These are phyloP conservation scores for Ctenomys sociabilis DNA, from an alignment of 2,113 vertebrate genomes.

Conservation along the genomic window DNA sequence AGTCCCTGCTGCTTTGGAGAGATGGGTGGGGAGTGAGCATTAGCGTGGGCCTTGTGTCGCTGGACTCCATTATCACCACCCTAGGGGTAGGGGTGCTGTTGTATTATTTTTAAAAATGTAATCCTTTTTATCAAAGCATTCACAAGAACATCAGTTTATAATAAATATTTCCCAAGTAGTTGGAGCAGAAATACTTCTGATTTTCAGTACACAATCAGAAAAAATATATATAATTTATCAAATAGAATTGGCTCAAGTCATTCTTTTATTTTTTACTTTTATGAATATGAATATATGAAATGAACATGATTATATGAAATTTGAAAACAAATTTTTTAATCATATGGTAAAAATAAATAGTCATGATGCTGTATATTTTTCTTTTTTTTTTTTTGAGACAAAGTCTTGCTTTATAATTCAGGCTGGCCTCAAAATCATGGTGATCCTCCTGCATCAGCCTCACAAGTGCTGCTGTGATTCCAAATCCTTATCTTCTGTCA, in stretches of 20 bases:
- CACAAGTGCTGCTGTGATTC: background rate
- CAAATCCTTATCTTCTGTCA: background rate
- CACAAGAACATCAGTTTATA: background rate
- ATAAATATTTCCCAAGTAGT: background rate
- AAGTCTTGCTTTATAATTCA: background rate
- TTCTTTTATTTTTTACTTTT: background rate
- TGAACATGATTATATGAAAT: too few relatives aligned
- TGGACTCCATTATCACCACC: background rate
- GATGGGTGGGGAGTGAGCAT: background rate
- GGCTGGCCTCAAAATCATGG: background rate
- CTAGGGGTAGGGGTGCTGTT: background rate
- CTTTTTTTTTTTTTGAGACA: background rate
- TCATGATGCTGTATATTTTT: background rate
- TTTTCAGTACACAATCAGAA: slow-evolving; percentile 39
- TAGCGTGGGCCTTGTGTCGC: background rate
- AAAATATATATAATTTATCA: background rate
- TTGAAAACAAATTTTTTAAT: background rate
- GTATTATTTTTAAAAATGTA: background rate
- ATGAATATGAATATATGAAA: too few relatives aligned
- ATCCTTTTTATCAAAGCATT: slow-evolving; percentile 12
- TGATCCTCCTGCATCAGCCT: background rate
- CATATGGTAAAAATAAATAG: background rate
- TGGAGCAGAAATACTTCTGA: slow-evolving; percentile 27
- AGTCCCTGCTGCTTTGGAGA: background rate
- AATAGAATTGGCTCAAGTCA: background rate